A percentile compares a stretch with the other conserved stretches of the same genome.
phyloP scores from a whole-genome alignment of 2,888 invertebrate genomes.

The Agrochola macilenta region DNA sequence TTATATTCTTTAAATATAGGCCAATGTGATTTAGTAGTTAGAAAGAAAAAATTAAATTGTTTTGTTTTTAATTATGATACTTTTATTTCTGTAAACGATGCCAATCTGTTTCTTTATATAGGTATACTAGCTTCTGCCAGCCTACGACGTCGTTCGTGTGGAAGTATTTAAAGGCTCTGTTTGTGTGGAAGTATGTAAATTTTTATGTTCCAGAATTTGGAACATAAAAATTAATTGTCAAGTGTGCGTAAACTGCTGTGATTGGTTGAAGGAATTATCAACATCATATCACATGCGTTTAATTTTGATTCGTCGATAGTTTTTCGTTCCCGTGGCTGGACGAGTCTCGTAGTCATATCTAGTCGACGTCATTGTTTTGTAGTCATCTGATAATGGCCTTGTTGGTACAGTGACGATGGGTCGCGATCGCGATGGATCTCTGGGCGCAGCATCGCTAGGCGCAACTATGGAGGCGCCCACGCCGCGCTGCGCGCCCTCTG shows the following conservation, averaged over 20 bases:
- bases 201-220: too few species aligned
- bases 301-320: background rate
- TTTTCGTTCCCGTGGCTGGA: background rate
- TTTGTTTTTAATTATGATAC: slow-evolving; percentile 59
- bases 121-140: too few species aligned
- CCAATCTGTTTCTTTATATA: background rate
- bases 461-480: slow-evolving; percentile 80
- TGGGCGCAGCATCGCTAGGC: slow-evolving; percentile 81
- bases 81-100: slow-evolving; percentile 29
- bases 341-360: background rate
- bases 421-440: slow-evolving; percentile 76
- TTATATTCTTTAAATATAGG: slow-evolving; percentile 24
- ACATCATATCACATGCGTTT: background rate
- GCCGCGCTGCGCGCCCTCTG: slow-evolving; percentile 79
- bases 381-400: background rate
- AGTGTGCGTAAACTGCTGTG: background rate
- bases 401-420: slow-evolving; percentile 33
- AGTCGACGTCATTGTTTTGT: background rate
- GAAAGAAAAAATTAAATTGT: slow-evolving; percentile 67
- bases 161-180: too few species aligned
- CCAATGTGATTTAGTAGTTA: slow-evolving; percentile 78
- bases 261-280: background rate
- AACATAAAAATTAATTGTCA: too few species aligned
- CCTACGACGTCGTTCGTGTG: too few species aligned
- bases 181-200: too few species aligned